Percentiles rank a stretch among this genome's conserved stretches.
Evolutionary conservation across 2,797 vertebrate genomes (phyloP).

Genomic region (Phrynocephalus forsythii): DNA sequence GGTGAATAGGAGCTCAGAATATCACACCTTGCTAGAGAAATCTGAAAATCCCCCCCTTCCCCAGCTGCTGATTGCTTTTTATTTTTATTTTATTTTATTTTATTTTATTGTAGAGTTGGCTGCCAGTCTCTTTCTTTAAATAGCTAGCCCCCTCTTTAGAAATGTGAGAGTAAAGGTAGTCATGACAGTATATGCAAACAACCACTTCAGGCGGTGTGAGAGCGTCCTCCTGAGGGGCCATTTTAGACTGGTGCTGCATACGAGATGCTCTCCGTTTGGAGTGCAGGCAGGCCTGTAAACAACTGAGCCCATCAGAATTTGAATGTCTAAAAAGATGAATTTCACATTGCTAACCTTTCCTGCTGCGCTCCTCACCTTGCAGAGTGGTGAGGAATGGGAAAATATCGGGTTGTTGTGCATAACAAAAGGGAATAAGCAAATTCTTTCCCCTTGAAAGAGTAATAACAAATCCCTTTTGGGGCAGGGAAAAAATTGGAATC

Average conservation of each 20-base stretch:
- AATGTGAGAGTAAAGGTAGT: constrained; percentile 48
- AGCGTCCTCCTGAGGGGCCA: constrained; percentile 54
- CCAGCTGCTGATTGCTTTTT: not conserved
- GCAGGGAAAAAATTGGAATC: not conserved
- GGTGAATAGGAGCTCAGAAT: not conserved
- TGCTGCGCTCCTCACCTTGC: constrained; percentile 38
- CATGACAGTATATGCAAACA: constrained; percentile 34
- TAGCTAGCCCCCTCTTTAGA: not conserved
- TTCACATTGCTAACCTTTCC: constrained; percentile 52
- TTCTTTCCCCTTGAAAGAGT: constrained; percentile 21
- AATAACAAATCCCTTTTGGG: constrained; percentile 1
- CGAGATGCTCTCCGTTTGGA: constrained; percentile 48
- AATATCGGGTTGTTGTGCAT: constrained; percentile 40
- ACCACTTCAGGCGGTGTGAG: constrained; percentile 43
- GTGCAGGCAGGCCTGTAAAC: constrained; percentile 57
- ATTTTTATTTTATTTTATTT: not conserved
- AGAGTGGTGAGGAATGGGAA: constrained; percentile 40
- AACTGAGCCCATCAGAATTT: constrained; percentile 46
- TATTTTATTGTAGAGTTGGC: not conserved
- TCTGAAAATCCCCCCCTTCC: not conserved
- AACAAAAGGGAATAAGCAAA: constrained; percentile 20
- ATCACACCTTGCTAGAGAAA: not conserved
- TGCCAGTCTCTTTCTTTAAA: not conserved
- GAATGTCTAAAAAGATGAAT: constrained; percentile 47
- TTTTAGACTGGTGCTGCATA: constrained; percentile 54